These are phyloP conservation scores for Chaitophorus viminalis DNA, from an alignment of 2,888 invertebrate genomes.

Conservation along the genomic window DNA sequence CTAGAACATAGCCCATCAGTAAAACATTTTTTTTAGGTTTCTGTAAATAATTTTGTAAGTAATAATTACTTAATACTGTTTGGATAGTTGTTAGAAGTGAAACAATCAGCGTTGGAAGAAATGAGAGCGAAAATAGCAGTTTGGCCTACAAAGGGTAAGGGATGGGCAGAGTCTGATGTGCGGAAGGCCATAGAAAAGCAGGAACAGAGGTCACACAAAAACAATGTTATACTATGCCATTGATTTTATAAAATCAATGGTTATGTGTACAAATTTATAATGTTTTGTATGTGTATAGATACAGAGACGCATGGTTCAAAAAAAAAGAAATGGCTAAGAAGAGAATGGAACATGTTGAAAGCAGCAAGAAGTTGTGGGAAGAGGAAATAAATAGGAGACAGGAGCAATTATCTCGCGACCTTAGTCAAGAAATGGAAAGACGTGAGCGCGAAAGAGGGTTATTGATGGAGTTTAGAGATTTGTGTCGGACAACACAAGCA, in stretches of 20 bases:
- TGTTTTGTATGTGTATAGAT: constrained; percentile 14
- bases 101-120: constrained; percentile 3
- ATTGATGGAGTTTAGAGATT: neutral
- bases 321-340: neutral
- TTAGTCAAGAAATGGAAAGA: neutral
- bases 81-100: neutral
- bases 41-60: neutral
- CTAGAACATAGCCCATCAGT: no score
- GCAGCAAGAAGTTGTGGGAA: neutral
- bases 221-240: neutral
- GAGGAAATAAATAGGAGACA: neutral
- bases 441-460: neutral
- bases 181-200: neutral
- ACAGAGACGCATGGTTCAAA: neutral
- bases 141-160: constrained; percentile 4
- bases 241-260: neutral
- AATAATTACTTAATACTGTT: neutral
- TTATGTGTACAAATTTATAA: neutral
- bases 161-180: constrained; percentile 36
- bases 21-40: no score
- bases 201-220: neutral
- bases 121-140: neutral
- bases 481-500: neutral
- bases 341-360: neutral
- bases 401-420: neutral